Base-by-base conservation (phyloP, 2,888 invertebrate genomes). In the Xanthorhoe designata region DNA sequence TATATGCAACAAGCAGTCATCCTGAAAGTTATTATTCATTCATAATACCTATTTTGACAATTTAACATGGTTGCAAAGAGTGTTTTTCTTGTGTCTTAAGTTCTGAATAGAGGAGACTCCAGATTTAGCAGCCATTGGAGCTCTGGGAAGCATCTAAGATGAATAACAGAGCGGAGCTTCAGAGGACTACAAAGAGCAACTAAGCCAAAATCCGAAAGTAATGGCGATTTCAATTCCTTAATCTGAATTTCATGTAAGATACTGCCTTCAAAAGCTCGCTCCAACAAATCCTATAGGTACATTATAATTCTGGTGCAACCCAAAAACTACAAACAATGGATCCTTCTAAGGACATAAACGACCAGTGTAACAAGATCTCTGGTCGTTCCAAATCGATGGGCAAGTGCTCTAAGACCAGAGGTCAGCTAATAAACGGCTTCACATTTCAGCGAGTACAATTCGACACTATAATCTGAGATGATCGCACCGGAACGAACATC, bases 401-500 rank as follows among this genome's bases (percentile, higher is more conserved):
- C 61, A 71, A 71, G 51, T 65, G 57, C 65, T 64, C 60, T 59
- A 57, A 17, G 38, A 32, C 32, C 66, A 69, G 74, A 76, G 78
- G 83, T 74, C 81, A 75, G 66, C 74, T 70, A 76, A 49, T 75
- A 69, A 72, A 72, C 76, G 70, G 70, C 62, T 82, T 84, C 77
- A 83, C 86, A 84, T 85, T 80, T 86, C 81, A 85, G 83, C 79
- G 83, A 84, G 81, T 85, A 84, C 85, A 85, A 88, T 89, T 91
- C 87, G 89, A 88, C 85, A 85, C 82, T 82, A 83, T 86, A 86
- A 87, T 86, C 76, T 80, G 81, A 84, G 87, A 86, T 89, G 88
- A 87, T 83, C 83, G 82, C 88, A 87, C 88, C 90, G 89, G 89
- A 90, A 90, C 89, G 86, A 83, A 79, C 87, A 81, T 85, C 75